Evolutionary conservation across 1,140 invertebrate genomes (phyloP).

Genomic region (Amyelois transitella): DNA sequence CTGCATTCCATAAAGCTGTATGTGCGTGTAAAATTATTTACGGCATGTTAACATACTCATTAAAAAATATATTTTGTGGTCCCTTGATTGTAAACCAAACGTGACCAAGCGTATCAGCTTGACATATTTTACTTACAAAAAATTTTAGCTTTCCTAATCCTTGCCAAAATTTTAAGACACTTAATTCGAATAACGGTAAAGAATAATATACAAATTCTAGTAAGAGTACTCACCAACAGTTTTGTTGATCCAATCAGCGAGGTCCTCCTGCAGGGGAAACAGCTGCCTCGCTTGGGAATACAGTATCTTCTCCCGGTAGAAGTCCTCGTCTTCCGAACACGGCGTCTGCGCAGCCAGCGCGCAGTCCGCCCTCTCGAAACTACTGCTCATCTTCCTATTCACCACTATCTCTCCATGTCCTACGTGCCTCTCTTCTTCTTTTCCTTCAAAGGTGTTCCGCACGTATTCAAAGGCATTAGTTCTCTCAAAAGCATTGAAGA

Average conservation of each 20-base stretch:
- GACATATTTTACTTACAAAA: too few species aligned
- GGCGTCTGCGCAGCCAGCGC: constrained; percentile 73
- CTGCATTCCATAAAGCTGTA: too few species aligned
- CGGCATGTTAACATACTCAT: too few species aligned
- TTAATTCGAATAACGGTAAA: too few species aligned
- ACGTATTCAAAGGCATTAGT: constrained; percentile 71
- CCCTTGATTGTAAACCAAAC: too few species aligned
- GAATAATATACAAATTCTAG: background rate
- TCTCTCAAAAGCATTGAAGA: constrained; percentile 71
- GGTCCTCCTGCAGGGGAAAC: constrained; percentile 87
- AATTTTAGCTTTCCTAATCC: too few species aligned
- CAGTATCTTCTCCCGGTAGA: constrained; percentile 84
- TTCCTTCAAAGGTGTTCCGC: constrained; percentile 49
- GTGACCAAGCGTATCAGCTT: too few species aligned
- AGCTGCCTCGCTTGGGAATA: constrained; percentile 86
- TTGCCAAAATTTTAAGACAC: too few species aligned
- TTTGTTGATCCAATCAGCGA: constrained; percentile 91
- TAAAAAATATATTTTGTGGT: too few species aligned
- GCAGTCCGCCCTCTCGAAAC: constrained; percentile 75
- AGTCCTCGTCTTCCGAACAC: constrained; percentile 81
- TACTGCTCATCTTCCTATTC: constrained; percentile 67
- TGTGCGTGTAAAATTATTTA: too few species aligned
- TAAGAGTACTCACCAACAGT: constrained; percentile 80
- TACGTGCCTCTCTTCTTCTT: constrained; percentile 43
- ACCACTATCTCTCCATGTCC: constrained; percentile 61